phyloP scores from a whole-genome alignment of 2,113 vertebrate genomes.

The Corydoras sp. region DNA sequence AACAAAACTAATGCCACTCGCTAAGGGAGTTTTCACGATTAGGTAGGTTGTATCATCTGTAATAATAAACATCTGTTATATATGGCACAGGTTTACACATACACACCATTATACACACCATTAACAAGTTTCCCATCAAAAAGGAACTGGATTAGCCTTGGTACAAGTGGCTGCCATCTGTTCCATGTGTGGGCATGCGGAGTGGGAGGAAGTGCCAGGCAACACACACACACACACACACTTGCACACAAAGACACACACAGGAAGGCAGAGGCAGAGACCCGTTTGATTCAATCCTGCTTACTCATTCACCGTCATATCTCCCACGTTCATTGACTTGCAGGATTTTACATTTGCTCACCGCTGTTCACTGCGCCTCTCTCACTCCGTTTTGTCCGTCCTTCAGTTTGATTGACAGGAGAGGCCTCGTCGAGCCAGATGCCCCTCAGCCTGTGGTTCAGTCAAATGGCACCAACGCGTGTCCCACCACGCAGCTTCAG shows the following conservation, averaged over 20 bases:
- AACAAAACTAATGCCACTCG: too few relatives aligned
- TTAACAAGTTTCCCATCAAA: constrained; percentile 39
- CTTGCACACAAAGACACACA: constrained; percentile 7
- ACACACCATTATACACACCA: constrained; percentile 22
- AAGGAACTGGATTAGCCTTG: constrained; percentile 23
- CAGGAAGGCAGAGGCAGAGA: constrained; percentile 35
- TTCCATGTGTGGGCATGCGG: constrained; percentile 37
- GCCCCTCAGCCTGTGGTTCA: constrained; percentile 71
- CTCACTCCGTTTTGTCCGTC: constrained; percentile 11
- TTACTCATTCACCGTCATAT: constrained; percentile 25
- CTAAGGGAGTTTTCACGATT: too few relatives aligned
- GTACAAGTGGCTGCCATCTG: constrained; percentile 48
- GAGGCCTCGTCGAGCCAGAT: constrained; percentile 81
- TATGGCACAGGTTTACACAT: neutral
- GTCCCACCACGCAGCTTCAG: constrained; percentile 77
- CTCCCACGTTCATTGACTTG: constrained; percentile 37
- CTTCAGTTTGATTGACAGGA: constrained; percentile 81
- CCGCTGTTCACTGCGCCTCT: neutral
- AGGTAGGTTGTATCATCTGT: too few relatives aligned
- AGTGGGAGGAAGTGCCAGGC: constrained; percentile 33
- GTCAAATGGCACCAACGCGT: constrained; percentile 76
- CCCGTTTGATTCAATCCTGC: constrained; percentile 17
- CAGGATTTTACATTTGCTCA: constrained; percentile 6
- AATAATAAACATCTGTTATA: too few relatives aligned
- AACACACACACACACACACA: constrained; percentile 12